Conservation (phyloP, 2,888 invertebrate genomes). For the Oligia strigilis region DNA sequence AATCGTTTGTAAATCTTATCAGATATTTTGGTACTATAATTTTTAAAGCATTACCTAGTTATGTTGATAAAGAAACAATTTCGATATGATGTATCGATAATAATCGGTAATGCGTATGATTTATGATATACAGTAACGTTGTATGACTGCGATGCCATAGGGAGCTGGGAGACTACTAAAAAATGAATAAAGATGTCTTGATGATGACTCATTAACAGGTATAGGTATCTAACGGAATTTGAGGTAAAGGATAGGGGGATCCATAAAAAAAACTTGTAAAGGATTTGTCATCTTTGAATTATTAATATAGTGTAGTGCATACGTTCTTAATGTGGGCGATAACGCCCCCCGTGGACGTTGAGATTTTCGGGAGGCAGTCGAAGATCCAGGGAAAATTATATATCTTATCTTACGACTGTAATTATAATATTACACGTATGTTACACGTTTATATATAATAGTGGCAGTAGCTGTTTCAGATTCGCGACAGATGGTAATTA, state of each 20-base stretch:
- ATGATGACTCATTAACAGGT: neutral
- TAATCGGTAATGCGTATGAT: slow-evolving; percentile 12
- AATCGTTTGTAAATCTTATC: slow-evolving; percentile 5
- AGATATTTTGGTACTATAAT: neutral
- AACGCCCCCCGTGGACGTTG: too few relatives aligned
- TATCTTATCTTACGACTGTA: too few relatives aligned
- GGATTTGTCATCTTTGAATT: neutral
- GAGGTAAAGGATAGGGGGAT: neutral
- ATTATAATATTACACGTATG: too few relatives aligned
- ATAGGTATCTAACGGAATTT: neutral
- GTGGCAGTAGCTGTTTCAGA: too few relatives aligned
- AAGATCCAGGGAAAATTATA: too few relatives aligned
- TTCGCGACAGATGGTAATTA: too few relatives aligned
- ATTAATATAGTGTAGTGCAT: neutral
- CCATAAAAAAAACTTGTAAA: neutral
- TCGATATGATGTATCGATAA: slow-evolving; percentile 20
- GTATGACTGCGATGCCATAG: neutral
- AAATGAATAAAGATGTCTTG: neutral
- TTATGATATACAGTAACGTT: slow-evolving; percentile 8
- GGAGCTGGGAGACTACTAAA: too few relatives aligned
- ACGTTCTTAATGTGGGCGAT: too few relatives aligned
- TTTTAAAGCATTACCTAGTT: neutral
- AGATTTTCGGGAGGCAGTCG: too few relatives aligned
- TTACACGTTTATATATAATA: too few relatives aligned
- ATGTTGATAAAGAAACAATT: slow-evolving; percentile 22